A percentile compares a stretch with the other conserved stretches of the same genome.
Evolutionary conservation across 2,888 invertebrate species (phyloP).

Genomic region (Drosophila eohydei): DNA sequence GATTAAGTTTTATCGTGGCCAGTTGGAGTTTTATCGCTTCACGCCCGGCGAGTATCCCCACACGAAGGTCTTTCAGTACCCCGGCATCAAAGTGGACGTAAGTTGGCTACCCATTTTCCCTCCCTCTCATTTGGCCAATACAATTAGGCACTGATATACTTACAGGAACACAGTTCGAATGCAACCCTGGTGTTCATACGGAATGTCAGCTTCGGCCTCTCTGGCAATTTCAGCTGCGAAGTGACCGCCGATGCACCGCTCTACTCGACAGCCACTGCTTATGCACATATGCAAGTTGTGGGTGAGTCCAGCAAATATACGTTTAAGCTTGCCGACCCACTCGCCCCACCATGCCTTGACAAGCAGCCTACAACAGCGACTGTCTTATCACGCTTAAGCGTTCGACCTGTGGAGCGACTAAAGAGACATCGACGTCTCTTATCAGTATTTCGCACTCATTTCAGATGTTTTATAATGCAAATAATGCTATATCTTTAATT

Average conservation of each 20-base stretch:
- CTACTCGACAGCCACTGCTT: slow-evolving; percentile 88
- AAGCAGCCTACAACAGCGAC: slow-evolving; percentile 11
- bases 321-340: neutral
- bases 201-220: slow-evolving; percentile 88
- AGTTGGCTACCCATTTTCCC: slow-evolving; percentile 80
- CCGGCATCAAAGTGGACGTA: slow-evolving; percentile 89
- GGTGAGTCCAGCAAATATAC: slow-evolving; percentile 86
- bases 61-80: slow-evolving; percentile 88
- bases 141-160: slow-evolving; percentile 17
- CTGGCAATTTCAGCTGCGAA: slow-evolving; percentile 90
- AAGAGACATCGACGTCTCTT: too few species aligned
- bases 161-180: slow-evolving; percentile 89
- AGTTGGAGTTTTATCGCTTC: slow-evolving; percentile 89
- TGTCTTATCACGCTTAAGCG: slow-evolving; percentile 21
- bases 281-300: slow-evolving; percentile 89
- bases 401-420: too few species aligned
- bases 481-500: too few species aligned
- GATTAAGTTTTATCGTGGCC: slow-evolving; percentile 89
- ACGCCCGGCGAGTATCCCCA: slow-evolving; percentile 88
- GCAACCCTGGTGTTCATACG: slow-evolving; percentile 89
- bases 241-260: slow-evolving; percentile 89
- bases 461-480: too few species aligned
- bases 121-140: neutral
- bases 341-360: neutral
- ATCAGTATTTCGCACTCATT: too few species aligned